Base-by-base conservation (phyloP, 2,113 vertebrate genomes). In the Pygoscelis antarcticus region DNA sequence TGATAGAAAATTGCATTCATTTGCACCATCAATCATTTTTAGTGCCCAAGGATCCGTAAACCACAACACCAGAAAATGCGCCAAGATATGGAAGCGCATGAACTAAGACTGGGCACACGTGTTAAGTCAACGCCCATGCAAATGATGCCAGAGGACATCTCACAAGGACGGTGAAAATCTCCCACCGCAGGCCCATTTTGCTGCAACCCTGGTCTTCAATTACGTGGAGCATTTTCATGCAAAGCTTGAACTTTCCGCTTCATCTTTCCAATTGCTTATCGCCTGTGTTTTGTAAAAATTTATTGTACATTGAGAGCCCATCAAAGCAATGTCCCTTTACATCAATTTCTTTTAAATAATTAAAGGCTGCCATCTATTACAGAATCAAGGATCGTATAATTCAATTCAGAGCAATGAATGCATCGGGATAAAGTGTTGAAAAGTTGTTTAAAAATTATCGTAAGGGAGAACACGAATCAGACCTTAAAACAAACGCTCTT, bases 271-370 rank as follows among this genome's bases (percentile, higher is more conserved):
- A 93, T 44, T 68, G 83, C 71, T 95, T 81, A 70, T 34, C 5
- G 51, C 47, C 89, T 34, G 58, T 62, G 62, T 70, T 85, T 88
- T 16, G 55, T 38, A 38, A n/a, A 38, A 95, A 83, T 88, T 60
- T 75, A 85, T 81, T 75, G 71, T 55, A 74, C 21, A 20, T 3
- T 44, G 78, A 80, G 47, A 91, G 60, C 38, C 55, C 68, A 81
- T 92, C 58, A 95, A 91, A 84, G 82, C 82, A 62, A 84, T 49
- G 66, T 71, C 75, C 75, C 71, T 78, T 90, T 64, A 78, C 58
- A 90, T 86, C 76, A 60, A 25, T 74, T 93, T 85, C 78, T 88
- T 74, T 61, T 58, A 55, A 95, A 94, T 85, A 94, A 94, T 94
- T 91, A 91, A 94, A 96, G 78, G 75, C n/a, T 88, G 42, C 29